Conservation (phyloP, 2,888 invertebrate genomes). For the Limulus polyphemus region DNA sequence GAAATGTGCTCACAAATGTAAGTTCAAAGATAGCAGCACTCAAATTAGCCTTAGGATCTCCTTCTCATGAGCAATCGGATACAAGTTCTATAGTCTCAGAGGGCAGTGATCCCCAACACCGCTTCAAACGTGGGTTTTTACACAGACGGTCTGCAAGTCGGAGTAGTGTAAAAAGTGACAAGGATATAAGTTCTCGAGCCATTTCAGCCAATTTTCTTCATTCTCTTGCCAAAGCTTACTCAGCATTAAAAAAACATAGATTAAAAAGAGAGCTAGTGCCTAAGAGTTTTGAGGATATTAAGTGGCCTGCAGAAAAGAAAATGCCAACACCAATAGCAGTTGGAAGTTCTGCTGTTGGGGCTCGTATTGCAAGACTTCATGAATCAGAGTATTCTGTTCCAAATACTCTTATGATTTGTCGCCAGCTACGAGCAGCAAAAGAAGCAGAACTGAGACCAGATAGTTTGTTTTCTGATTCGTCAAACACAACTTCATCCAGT, state of each 20-base stretch:
- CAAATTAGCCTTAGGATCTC: conserved; percentile 14
- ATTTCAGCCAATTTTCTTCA: conserved; percentile 30
- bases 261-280: conserved; percentile 30
- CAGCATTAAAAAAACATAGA: conserved; percentile 35
- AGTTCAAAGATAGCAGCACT: conserved; percentile 24
- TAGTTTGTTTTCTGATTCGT: conserved; percentile 46
- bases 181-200: conserved; percentile 19
- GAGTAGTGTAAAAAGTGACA: conserved; percentile 18
- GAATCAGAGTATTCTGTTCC: conserved; percentile 71
- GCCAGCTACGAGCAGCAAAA: conserved; percentile 14
- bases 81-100: conserved; percentile 4
- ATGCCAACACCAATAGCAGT: conserved; percentile 9
- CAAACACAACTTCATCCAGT: conserved; percentile 37
- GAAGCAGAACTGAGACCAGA: conserved; percentile 31
- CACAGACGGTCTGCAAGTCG: conserved; percentile 11
- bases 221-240: conserved; percentile 35
- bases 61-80: conserved; percentile 6
- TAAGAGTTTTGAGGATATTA: conserved; percentile 21
- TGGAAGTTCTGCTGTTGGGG: conserved; percentile 65
- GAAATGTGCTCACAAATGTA: conserved; percentile 32
- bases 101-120: conserved; percentile 2
- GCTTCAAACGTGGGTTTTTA: background rate
- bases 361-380: conserved; percentile 55
- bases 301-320: conserved; percentile 22
- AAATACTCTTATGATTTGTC: conserved; percentile 43